A percentile compares a stretch with the other conserved stretches of the same genome.
These are phyloP conservation scores for Sitobion miscanthi DNA, from an alignment of 1,140 invertebrate genomes.

Conservation along the genomic window DNA sequence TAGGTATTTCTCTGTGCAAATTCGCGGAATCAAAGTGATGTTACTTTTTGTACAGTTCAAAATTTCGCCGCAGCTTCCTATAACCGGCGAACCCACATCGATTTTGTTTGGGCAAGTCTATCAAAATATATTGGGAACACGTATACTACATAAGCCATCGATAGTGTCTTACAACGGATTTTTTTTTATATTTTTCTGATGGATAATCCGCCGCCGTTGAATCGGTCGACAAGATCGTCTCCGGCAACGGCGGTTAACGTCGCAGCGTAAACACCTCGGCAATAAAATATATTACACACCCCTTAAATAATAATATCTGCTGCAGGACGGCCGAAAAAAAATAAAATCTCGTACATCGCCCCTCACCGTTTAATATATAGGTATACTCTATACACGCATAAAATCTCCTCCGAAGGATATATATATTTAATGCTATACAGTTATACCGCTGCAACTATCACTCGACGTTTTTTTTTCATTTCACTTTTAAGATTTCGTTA, in stretches of 20 bases:
- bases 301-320: not conserved
- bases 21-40: not conserved
- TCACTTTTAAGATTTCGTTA: not conserved
- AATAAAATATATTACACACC: not conserved
- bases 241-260: not conserved
- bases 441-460: no score
- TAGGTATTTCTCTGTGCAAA: not conserved
- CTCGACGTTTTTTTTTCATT: not conserved
- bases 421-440: no score
- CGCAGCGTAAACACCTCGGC: not conserved
- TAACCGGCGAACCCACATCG: not conserved
- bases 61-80: not conserved
- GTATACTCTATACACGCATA: no score
- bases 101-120: not conserved
- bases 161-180: not conserved
- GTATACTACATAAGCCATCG: not conserved
- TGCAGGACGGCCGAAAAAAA: not conserved
- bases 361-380: not conserved
- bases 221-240: not conserved
- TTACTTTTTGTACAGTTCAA: not conserved
- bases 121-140: not conserved
- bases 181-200: not conserved
- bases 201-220: not conserved
- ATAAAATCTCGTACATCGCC: not conserved
- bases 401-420: no score